Percentiles rank a stretch among this genome's conserved stretches.
These are phyloP conservation scores for Perca flavescens DNA, from an alignment of 2,113 vertebrate genomes.

Conservation along the genomic window DNA sequence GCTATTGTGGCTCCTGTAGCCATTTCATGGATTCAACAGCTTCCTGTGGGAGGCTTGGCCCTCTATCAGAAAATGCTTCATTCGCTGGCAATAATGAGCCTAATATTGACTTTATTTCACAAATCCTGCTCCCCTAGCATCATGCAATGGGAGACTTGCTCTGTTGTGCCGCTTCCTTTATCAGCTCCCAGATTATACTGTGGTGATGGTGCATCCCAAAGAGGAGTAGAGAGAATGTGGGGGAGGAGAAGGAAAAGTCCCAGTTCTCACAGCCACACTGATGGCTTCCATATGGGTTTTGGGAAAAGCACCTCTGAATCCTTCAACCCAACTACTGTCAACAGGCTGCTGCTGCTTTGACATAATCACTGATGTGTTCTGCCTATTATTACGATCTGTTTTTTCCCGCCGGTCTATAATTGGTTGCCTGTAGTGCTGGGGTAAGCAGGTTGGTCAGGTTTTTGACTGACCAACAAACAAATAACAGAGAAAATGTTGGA, in stretches of 20 bases:
- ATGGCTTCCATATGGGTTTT: slow-evolving; percentile 83
- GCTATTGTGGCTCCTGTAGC: slow-evolving; percentile 24
- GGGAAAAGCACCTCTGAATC: slow-evolving; percentile 68
- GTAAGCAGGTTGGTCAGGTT: slow-evolving; percentile 53
- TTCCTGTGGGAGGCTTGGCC: slow-evolving; percentile 51
- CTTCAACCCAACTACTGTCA: slow-evolving; percentile 65
- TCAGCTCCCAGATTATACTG: slow-evolving; percentile 66
- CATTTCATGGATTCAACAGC: slow-evolving; percentile 36
- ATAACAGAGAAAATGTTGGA: slow-evolving; percentile 42
- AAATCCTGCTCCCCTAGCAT: slow-evolving; percentile 45
- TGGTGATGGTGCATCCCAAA: slow-evolving; percentile 71
- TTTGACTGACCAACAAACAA: slow-evolving; percentile 47
- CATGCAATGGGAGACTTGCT: slow-evolving; percentile 61
- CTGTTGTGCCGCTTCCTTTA: slow-evolving; percentile 57
- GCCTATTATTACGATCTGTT: slow-evolving; percentile 49
- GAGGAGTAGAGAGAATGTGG: slow-evolving; percentile 65
- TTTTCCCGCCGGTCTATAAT: slow-evolving; percentile 54
- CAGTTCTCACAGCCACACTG: slow-evolving; percentile 77
- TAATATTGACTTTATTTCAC: slow-evolving; percentile 67
- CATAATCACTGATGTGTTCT: slow-evolving; percentile 51
- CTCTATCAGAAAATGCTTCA: slow-evolving; percentile 41
- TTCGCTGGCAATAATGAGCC: slow-evolving; percentile 60
- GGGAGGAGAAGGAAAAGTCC: slow-evolving; percentile 78
- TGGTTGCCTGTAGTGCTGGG: slow-evolving; percentile 57
- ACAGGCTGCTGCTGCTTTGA: slow-evolving; percentile 66